Conservation (phyloP, 2,797 vertebrate species). For the Nasua narica region DNA sequence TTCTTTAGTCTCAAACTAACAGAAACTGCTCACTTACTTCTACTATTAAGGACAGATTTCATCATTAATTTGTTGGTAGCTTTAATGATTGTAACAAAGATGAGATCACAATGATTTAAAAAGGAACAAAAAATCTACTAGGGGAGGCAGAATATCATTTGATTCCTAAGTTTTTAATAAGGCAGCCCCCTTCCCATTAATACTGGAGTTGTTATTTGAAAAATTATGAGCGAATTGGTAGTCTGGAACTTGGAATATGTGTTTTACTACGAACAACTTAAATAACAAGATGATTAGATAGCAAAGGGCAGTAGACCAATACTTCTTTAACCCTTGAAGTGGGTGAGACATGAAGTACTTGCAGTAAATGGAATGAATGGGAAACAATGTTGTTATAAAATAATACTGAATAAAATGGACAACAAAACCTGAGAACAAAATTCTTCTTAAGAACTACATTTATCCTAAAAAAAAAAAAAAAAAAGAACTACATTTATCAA, state of each 20-base stretch:
- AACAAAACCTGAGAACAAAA: conserved; percentile 7
- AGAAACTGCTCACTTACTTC: neutral
- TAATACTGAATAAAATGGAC: neutral
- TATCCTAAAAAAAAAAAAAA: neutral
- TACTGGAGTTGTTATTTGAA: neutral
- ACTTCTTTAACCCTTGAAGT: neutral
- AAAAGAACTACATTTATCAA: neutral
- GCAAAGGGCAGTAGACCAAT: neutral
- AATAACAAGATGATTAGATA: neutral
- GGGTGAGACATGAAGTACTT: neutral
- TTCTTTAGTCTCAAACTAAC: neutral
- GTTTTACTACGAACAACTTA: neutral
- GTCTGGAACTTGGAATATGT: neutral
- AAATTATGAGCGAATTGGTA: neutral
- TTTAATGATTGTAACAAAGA: conserved; percentile 3
- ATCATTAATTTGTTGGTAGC: neutral
- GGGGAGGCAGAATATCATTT: neutral
- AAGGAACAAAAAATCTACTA: neutral
- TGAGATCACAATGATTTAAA: neutral
- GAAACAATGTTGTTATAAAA: neutral
- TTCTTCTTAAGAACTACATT: neutral
- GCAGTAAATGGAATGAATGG: neutral
- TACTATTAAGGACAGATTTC: neutral
- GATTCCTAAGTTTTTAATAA: neutral
- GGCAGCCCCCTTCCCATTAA: neutral